A percentile compares a stretch with the other conserved stretches of the same genome.
phyloP scores from a whole-genome alignment of 2,113 vertebrate genomes.

The Balaenoptera acutorostrata region DNA sequence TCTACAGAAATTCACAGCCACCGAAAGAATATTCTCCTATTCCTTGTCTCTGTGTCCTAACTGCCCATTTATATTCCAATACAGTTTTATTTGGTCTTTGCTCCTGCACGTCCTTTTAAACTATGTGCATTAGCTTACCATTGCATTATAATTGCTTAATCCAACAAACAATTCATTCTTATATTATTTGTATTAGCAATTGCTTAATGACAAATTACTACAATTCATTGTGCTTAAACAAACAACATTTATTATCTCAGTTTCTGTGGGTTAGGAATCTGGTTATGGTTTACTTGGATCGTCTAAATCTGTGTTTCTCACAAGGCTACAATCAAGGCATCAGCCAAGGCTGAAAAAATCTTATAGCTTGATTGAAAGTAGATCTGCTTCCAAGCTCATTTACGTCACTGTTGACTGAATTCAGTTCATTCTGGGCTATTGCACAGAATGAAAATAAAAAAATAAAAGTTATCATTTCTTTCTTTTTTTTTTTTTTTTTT shows the following conservation, averaged over 20 bases:
- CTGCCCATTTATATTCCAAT: not conserved
- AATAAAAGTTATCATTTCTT: not conserved
- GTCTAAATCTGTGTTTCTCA: not conserved
- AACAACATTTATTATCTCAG: not conserved
- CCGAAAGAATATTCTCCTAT: not conserved
- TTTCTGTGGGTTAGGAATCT: not conserved
- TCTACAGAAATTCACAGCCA: not conserved
- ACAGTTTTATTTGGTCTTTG: not conserved
- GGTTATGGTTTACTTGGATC: not conserved
- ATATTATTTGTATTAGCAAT: not conserved
- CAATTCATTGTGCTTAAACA: not conserved
- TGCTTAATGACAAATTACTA: not conserved
- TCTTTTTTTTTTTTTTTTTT: not conserved
- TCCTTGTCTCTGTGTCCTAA: not conserved
- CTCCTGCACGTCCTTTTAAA: not conserved
- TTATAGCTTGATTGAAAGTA: not conserved
- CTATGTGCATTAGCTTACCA: not conserved
- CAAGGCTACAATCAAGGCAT: not conserved
- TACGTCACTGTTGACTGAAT: not conserved
- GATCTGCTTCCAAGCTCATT: not conserved
- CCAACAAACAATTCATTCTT: not conserved
- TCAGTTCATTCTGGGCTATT: not conserved
- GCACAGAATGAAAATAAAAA: not conserved
- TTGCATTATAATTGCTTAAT: not conserved
- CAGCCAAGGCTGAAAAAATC: not conserved